Base-by-base conservation (phyloP, 2,797 vertebrate genomes). In the Manis crassicaudata region DNA sequence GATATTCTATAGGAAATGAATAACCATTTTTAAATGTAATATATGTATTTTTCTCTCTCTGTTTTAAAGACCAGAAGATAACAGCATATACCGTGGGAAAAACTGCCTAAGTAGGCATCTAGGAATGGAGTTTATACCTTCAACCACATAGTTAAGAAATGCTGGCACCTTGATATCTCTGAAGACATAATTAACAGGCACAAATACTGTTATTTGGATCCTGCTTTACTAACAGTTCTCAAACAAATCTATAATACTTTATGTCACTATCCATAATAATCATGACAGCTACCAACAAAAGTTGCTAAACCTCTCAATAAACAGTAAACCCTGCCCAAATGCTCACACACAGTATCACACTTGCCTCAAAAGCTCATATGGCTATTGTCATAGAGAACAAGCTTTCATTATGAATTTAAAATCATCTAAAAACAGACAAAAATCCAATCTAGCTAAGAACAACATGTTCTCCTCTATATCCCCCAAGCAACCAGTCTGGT, bases 101-200 rank as follows among this genome's bases (percentile, higher is more conserved):
- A 50, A 32, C 25, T 63, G 3, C 25, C 25, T 75, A 54, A 37
- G 4, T 25, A 73, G 43, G 0, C 25, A n/a, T 62, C 14, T 50
- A 54, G 32, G 40, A 67, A 46, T 63, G 10, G 29, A 14, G 9
- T 60, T 50, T 52, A 27, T 52, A 0, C 18, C 46, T 86, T 92
- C 67, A 82, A 56, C 23, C 43, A 82, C 18, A 52, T 17, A 62
- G 20, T 81, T 68, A 93, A 27, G 7, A 63, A 43, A 37, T 21
- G 3, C 5, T 35, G 32, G 10, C 10, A 5, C 1, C 23, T 43
- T 14, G 2, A 23, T 43, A 25, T 91, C 52, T 20, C 63, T 65
- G 25, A 96, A 90, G 70, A 65, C 52, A 67, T 27, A 84, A 84
- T 94, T 84, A 94, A 68, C 21, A 75, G 8, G 37, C 35, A 17